Base-by-base conservation (phyloP, 2,113 vertebrate species). In the Eonycteris spelaea region DNA sequence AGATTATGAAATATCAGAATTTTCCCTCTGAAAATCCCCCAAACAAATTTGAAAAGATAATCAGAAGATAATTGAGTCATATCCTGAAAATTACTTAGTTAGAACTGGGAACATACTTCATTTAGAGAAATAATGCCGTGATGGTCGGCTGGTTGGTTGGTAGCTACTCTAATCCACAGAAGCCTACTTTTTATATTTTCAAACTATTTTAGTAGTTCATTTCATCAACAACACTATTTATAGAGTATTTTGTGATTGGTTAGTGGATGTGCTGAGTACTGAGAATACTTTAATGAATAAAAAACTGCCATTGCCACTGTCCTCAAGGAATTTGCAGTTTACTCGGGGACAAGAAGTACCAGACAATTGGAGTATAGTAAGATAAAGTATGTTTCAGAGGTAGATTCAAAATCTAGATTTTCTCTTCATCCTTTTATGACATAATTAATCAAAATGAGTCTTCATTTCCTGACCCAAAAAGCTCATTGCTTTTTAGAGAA, bases 41-140 rank as follows among this genome's bases (percentile, higher is more conserved):
- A 45, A 55, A 40, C 14, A 79, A 63, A 51, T 74, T 14, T 80
- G 21, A 90, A n/a, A 57, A 82, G 51, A 77, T 70, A 57, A 68
- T 80, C 12, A 83, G 24, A 91, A 83, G 89, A 92, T 40, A 73
- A 95, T 45, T 88, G 28, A 92, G 15, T 79, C 33, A 65, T 92
- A 67, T 85, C 95, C 11, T 67, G 28, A 95, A 92, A 92, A 40
- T 40, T 40, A 8, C 9, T 51, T 85, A 45, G 43, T 82, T 78
- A 85, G n/a, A 89, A 12, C 33, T 48, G 35, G 22, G 55, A 84
- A 85, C 78, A 77, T 79, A 85, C 67, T 85, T 89, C 43, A 55
- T 67, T 57, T 79, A 74, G 63, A 79, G 71, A 74, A 65, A 59
- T 16, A 79, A 85, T 16, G 48, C 35, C n/a, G 22, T 57, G 15